Conservation (phyloP, 35 echinoderm and acorn worm species). For the Amphiura filiformis region DNA sequence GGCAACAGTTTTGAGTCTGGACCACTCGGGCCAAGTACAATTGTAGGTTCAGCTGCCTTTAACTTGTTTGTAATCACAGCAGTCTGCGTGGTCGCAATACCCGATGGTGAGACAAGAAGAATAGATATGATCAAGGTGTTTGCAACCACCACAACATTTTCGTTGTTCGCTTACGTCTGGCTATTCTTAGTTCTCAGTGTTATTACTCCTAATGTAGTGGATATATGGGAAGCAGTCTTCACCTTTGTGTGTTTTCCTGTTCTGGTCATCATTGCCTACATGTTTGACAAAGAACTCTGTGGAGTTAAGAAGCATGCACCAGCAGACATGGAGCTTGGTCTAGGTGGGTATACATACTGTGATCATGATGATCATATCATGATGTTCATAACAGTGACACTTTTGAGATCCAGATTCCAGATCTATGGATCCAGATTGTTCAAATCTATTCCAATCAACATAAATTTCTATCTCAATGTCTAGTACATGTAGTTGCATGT, state of each 20-base stretch:
- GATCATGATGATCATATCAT: too few species aligned
- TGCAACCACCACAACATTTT: slow-evolving; percentile 73
- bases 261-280: slow-evolving; percentile 82
- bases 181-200: slow-evolving; percentile 72
- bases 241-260: slow-evolving; percentile 93
- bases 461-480: too few species aligned
- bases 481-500: too few species aligned
- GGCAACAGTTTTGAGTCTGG: slow-evolving; percentile 81
- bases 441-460: too few species aligned
- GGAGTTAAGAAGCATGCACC: slow-evolving; percentile 66
- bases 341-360: slow-evolving; percentile 70
- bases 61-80: slow-evolving; percentile 87
- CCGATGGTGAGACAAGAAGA: slow-evolving; percentile 49
- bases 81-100: slow-evolving; percentile 70
- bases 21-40: slow-evolving; percentile 83
- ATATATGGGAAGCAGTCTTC: slow-evolving; percentile 78
- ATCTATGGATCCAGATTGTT: too few species aligned
- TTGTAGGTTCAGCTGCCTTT: slow-evolving; percentile 81
- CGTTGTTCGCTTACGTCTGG: slow-evolving; percentile 95
- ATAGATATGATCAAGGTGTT: slow-evolving; percentile 91
- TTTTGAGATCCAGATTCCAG: too few species aligned
- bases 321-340: slow-evolving; percentile 62
- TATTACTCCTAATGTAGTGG: slow-evolving; percentile 67
- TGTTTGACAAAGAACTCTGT: slow-evolving; percentile 96
- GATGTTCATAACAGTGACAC: too few species aligned